These are phyloP conservation scores for Nannoperca australis DNA, from an alignment of 2,797 vertebrate species.

Conservation along the genomic window DNA sequence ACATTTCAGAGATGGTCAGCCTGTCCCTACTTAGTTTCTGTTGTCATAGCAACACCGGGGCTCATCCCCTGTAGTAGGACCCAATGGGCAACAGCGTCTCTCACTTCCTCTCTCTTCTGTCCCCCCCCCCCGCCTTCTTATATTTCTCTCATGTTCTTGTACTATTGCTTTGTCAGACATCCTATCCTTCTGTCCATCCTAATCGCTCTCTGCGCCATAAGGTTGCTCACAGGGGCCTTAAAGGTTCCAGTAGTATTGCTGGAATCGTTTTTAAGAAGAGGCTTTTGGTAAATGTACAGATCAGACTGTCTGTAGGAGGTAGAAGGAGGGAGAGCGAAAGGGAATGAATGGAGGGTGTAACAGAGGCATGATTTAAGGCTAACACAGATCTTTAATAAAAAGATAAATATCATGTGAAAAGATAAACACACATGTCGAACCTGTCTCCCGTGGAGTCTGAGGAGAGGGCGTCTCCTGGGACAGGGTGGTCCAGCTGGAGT, in stretches of 20 bases:
- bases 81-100: slow-evolving; percentile 40
- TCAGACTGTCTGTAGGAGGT: slow-evolving; percentile 48
- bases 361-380: slow-evolving; percentile 32
- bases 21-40: slow-evolving; percentile 77
- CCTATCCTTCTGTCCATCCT: slow-evolving; percentile 34
- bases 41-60: slow-evolving; percentile 88
- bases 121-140: slow-evolving; percentile 8
- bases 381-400: slow-evolving; percentile 27
- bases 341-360: slow-evolving; percentile 25
- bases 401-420: slow-evolving; percentile 26
- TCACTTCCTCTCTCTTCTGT: slow-evolving; percentile 17
- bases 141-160: slow-evolving; percentile 27
- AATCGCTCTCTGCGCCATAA: slow-evolving; percentile 60
- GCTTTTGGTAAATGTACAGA: slow-evolving; percentile 60
- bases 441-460: slow-evolving; percentile 91
- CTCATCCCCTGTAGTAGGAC: slow-evolving; percentile 68
- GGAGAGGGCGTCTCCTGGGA: slow-evolving; percentile 95
- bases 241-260: slow-evolving; percentile 62
- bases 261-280: slow-evolving; percentile 49
- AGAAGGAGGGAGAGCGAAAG: slow-evolving; percentile 16
- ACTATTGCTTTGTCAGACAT: slow-evolving; percentile 33
- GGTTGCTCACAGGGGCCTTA: slow-evolving; percentile 60
- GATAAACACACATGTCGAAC: slow-evolving; percentile 69
- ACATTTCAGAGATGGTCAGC: slow-evolving; percentile 76
- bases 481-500: slow-evolving; percentile 98